Evolutionary conservation across 2,888 invertebrate genomes (phyloP), one percentile per base, ranked within the genome.

Genomic region (Lasiommata megera): DNA sequence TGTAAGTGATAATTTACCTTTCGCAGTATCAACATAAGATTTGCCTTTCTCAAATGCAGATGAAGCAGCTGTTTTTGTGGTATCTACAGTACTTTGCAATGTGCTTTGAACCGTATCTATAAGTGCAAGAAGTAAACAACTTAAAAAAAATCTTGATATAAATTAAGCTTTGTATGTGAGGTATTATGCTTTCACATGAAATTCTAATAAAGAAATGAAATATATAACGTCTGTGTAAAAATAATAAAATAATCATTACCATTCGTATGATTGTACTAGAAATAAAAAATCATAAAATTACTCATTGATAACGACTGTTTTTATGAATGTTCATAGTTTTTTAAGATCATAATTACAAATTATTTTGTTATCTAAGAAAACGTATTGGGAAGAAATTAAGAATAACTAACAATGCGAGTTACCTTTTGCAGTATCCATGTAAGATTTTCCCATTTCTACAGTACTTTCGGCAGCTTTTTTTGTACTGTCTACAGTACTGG

Each of bases 391-490:
- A 31, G 3, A 9, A 6, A 9, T 6, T 9, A 31, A 31, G 7
- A 31, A 6, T n/a, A 23, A n/a, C n/a, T n/a, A 41, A 23, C n/a
- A 41, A n/a, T 6, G 12, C 6, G n/a, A 43, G 31, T 52, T 57
- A 65, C 64, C 64, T 65, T 65, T 82, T 3, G 79, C 77, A 43
- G 71, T 68, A 50, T 75, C 78, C 50, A 80, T 65, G 11, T 73
- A 62, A 12, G 76, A 64, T 29, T 76, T 70, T 55, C 83, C 74
- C 28, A 74, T 80, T 40, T 79, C 80, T 60, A 79, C 66, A 12
- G 78, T 70, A 64, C 73, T 78, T 66, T 79, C 80, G 7, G 89
- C 86, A 11, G 83, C 77, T 72, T 85, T 86, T 73, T 84, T 89
- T 64, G 88, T 84, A 64, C 67, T 83, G 75, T 88, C 87, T 77